Evolutionary conservation across 2,113 vertebrate genomes (phyloP).

Genomic region (Pterophyllum scalare): DNA sequence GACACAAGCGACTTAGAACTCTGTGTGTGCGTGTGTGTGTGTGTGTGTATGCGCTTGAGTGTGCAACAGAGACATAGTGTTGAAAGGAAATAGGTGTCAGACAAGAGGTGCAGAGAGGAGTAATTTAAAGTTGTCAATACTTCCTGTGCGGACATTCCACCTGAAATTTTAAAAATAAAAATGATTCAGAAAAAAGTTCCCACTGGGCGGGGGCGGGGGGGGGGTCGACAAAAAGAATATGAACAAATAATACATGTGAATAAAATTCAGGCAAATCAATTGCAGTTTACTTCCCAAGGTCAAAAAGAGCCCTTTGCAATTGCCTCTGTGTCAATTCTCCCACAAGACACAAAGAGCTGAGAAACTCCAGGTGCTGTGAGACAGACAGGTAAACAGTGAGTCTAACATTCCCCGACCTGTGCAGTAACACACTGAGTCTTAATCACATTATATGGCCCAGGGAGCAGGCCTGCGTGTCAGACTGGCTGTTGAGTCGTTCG

Average conservation of each 20-base stretch:
- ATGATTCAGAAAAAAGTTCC: neutral
- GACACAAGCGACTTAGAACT: slow-evolving; percentile 63
- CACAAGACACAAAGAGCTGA: slow-evolving; percentile 8
- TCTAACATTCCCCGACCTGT: slow-evolving; percentile 41
- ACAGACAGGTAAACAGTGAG: slow-evolving; percentile 53
- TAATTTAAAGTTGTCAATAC: slow-evolving; percentile 68
- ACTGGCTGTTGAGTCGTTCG: slow-evolving; percentile 39
- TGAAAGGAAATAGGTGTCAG: slow-evolving; percentile 74
- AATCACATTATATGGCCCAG: slow-evolving; percentile 70
- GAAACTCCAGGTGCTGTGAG: slow-evolving; percentile 32
- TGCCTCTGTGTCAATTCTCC: neutral
- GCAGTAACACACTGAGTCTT: slow-evolving; percentile 55
- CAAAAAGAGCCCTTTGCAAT: neutral
- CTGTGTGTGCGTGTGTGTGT: slow-evolving; percentile 43
- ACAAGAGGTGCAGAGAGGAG: slow-evolving; percentile 60
- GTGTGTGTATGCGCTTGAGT: slow-evolving; percentile 39
- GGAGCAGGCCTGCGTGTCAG: slow-evolving; percentile 65
- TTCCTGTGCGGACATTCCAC: slow-evolving; percentile 56
- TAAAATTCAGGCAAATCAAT: neutral
- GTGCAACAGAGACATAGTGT: slow-evolving; percentile 49
- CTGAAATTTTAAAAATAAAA: slow-evolving; percentile 24
- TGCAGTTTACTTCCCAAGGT: neutral
- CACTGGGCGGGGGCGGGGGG: neutral
- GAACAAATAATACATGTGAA: neutral
- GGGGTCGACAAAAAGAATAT: neutral